These are phyloP conservation scores for Periparus ater DNA, from an alignment of 2,797 vertebrate species.

Conservation along the genomic window DNA sequence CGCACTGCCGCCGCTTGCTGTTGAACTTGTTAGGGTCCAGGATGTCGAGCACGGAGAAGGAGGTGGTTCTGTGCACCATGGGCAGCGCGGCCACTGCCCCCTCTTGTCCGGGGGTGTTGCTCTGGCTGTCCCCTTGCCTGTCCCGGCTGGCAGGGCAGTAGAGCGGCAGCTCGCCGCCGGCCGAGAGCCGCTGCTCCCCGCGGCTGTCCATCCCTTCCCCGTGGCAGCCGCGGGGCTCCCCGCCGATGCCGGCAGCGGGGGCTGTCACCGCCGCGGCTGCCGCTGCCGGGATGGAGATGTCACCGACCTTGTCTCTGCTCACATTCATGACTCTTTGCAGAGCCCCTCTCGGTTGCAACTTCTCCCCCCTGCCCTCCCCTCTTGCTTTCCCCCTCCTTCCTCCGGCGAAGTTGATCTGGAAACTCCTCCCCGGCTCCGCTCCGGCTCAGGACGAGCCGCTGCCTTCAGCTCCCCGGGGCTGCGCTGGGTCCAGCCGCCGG, in stretches of 20 bases:
- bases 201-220: conserved; percentile 81
- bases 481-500: neutral
- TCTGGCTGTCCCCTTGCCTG: conserved; percentile 74
- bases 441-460: neutral
- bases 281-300: conserved; percentile 76
- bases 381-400: neutral
- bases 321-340: conserved; percentile 78
- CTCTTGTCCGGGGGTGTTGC: conserved; percentile 83
- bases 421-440: conserved; percentile 53
- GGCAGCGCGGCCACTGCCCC: conserved; percentile 77
- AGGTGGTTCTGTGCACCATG: conserved; percentile 88
- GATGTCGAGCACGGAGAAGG: conserved; percentile 97
- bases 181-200: conserved; percentile 79
- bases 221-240: conserved; percentile 60
- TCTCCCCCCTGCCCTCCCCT: neutral
- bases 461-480: neutral
- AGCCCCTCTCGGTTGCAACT: conserved; percentile 1
- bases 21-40: conserved; percentile 99
- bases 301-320: conserved; percentile 82
- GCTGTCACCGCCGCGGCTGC: conserved; percentile 65
- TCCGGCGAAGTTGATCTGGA: conserved; percentile 29
- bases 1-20: conserved; percentile 78
- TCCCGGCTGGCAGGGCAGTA: conserved; percentile 76
- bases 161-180: conserved; percentile 69
- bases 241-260: conserved; percentile 69